phyloP scores from a whole-genome alignment of 2,888 invertebrate genomes.

The Xestobium rufovillosum region DNA sequence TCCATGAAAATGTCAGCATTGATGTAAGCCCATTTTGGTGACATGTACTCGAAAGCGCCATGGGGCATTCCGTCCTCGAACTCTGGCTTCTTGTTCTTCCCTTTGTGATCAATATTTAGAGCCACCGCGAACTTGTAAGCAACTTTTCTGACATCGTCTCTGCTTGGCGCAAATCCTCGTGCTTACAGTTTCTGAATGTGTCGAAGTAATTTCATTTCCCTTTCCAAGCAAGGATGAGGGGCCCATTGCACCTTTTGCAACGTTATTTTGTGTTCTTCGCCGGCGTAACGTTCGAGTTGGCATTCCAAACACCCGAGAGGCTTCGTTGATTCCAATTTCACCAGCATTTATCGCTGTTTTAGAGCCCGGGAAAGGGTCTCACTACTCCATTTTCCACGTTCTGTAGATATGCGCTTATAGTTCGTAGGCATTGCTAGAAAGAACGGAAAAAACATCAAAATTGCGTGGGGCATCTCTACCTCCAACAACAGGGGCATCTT shows the following conservation, averaged over 20 bases:
- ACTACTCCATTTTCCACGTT: conserved; percentile 1
- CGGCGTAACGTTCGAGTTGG: conserved; percentile 1
- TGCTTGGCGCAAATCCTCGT: conserved; percentile 22
- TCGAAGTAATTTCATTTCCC: conserved; percentile 1
- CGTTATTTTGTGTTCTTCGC: conserved; percentile 3
- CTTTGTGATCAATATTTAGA: conserved; percentile 7
- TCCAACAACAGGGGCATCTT: conserved; percentile 3
- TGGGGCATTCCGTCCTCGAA: conserved; percentile 3
- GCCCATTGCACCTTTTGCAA: conserved; percentile 1
- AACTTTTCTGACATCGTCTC: conserved; percentile 20
- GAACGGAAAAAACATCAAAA: conserved; percentile 2
- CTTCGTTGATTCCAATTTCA: conserved; percentile 3
- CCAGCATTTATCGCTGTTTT: conserved; percentile 2
- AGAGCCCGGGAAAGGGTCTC: conserved; percentile 2
- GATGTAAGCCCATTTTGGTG: conserved; percentile 1
- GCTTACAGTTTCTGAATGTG: conserved; percentile 17
- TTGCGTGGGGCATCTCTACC: conserved; percentile 1
- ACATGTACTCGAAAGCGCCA: conserved; percentile 2
- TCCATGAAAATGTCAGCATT: conserved; percentile 3
- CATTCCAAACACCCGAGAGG: conserved; percentile 2
- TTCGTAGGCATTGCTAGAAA: conserved; percentile 1
- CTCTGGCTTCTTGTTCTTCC: conserved; percentile 3
- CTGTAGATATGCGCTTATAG: conserved; percentile 1
- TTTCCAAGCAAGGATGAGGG: conserved; percentile 1
- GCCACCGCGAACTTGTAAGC: conserved; percentile 12